These are phyloP conservation scores for Papilio helenus DNA, from an alignment of 1,140 invertebrate species.

Conservation along the genomic window DNA sequence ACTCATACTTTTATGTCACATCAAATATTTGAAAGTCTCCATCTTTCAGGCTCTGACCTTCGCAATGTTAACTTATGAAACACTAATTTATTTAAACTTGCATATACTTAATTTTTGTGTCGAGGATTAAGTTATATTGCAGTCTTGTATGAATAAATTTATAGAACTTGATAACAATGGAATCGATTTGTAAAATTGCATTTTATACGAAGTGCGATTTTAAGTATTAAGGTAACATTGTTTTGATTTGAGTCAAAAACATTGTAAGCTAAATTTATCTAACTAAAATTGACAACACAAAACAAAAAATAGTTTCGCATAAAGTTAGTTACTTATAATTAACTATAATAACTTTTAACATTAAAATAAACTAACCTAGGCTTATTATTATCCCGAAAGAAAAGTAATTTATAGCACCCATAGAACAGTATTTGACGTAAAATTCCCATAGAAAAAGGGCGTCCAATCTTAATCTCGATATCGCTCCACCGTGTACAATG, in stretches of 20 bases:
- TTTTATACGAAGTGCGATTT: neutral
- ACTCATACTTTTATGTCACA: slow-evolving; percentile 53
- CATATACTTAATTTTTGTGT: slow-evolving; percentile 7
- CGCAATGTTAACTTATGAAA: slow-evolving; percentile 55
- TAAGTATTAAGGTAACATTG: neutral
- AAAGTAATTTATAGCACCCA: neutral
- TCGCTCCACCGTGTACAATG: slow-evolving; percentile 55
- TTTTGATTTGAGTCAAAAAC: no score
- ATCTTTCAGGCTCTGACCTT: slow-evolving; percentile 57
- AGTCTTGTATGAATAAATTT: slow-evolving; percentile 23
- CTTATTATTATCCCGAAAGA: neutral
- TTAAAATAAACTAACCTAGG: neutral
- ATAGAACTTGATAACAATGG: neutral
- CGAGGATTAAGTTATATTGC: slow-evolving; percentile 1
- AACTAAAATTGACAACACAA: neutral
- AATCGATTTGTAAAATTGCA: neutral
- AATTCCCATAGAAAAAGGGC: slow-evolving; percentile 64
- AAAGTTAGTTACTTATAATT: neutral
- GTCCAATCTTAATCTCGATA: slow-evolving; percentile 62
- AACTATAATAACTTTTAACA: neutral
- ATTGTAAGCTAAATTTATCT: no score
- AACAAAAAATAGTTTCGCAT: neutral
- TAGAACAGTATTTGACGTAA: slow-evolving; percentile 45
- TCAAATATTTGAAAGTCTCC: slow-evolving; percentile 62
- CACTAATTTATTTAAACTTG: slow-evolving; percentile 43